Conservation (phyloP, 2,888 invertebrate genomes). For the Cerastis leucographa region DNA sequence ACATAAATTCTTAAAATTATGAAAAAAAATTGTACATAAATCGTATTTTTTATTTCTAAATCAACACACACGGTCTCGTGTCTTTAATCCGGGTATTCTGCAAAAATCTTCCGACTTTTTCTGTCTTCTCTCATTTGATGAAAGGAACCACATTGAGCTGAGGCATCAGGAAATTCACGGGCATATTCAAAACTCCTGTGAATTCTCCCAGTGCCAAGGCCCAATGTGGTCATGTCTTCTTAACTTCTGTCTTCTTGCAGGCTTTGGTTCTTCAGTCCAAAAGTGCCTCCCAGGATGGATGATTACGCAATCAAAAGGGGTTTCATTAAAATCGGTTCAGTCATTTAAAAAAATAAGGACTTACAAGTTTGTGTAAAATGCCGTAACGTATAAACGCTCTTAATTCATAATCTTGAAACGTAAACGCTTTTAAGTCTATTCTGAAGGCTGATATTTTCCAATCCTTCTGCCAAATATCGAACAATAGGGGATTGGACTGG, state of each 20-base stretch:
- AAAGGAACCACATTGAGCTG: constrained; percentile 77
- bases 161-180: constrained; percentile 91
- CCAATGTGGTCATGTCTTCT: constrained; percentile 71
- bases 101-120: constrained; percentile 51
- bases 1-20: neutral
- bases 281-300: neutral
- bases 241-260: constrained; percentile 44
- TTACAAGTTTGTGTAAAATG: too few relatives aligned
- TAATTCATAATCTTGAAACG: too few relatives aligned
- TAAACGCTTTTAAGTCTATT: too few relatives aligned
- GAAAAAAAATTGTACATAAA: neutral
- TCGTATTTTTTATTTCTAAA: too few relatives aligned
- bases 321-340: too few relatives aligned
- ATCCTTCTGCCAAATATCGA: neutral
- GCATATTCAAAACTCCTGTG: constrained; percentile 88
- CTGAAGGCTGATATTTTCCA: neutral
- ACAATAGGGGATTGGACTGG: too few relatives aligned
- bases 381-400: too few relatives aligned
- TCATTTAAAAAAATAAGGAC: too few relatives aligned
- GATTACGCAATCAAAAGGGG: neutral
- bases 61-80: neutral
- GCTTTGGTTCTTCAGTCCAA: neutral
- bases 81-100: constrained; percentile 6
- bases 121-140: constrained; percentile 50
- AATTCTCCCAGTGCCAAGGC: constrained; percentile 91